These are phyloP conservation scores for Acanthosepion esculentum DNA, from an alignment of 2,888 invertebrate species.

Conservation along the genomic window DNA sequence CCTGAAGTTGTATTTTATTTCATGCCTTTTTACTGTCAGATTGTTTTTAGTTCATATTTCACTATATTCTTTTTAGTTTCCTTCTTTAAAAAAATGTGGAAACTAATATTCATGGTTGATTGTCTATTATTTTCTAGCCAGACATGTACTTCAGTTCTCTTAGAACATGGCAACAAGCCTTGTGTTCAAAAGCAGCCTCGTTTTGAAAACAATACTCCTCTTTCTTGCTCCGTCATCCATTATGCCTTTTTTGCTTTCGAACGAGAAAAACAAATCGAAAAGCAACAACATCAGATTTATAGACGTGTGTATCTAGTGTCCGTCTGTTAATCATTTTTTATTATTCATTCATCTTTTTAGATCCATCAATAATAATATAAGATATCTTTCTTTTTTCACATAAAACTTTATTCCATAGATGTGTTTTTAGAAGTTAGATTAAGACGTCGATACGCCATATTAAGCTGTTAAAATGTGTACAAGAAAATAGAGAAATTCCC, in stretches of 20 bases:
- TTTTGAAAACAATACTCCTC: not conserved
- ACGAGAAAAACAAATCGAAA: slow-evolving; percentile 14
- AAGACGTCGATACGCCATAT: too few relatives aligned
- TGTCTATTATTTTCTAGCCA: not conserved
- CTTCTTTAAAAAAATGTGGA: not conserved
- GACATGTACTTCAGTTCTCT: not conserved
- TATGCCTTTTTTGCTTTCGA: not conserved
- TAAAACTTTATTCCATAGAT: too few relatives aligned
- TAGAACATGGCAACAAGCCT: not conserved
- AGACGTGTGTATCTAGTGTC: not conserved
- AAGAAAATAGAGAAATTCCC: too few relatives aligned
- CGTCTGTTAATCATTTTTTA: not conserved
- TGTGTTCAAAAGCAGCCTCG: slow-evolving; percentile 33
- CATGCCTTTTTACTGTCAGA: not conserved
- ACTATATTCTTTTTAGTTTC: not conserved
- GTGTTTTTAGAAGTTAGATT: too few relatives aligned
- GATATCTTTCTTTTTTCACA: not conserved
- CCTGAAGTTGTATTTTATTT: not conserved
- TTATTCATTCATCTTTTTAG: not conserved
- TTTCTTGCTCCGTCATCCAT: not conserved
- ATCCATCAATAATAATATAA: not conserved
- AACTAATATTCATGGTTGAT: not conserved
- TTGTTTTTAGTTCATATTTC: not conserved
- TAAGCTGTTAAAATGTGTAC: too few relatives aligned
- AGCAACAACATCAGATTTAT: not conserved